Percentiles rank a stretch among this genome's conserved stretches.
phyloP scores from a whole-genome alignment of 2,797 vertebrate species.

The Malacoraja senta region DNA sequence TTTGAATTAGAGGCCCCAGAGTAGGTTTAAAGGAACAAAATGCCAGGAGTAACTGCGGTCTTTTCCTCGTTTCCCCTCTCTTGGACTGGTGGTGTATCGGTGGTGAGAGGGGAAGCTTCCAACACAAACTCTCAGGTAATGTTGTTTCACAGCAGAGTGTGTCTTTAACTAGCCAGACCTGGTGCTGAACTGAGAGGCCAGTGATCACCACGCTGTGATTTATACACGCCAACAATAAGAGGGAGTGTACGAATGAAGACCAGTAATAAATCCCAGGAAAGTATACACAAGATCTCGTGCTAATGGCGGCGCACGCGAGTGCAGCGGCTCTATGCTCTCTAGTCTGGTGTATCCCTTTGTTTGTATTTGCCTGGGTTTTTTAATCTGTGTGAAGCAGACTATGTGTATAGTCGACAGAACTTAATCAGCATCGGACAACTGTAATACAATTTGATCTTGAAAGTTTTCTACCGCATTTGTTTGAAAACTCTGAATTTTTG shows the following conservation, averaged over 20 bases:
- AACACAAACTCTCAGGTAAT: not conserved
- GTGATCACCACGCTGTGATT: not conserved
- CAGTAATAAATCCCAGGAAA: not conserved
- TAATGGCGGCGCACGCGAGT: too few species aligned
- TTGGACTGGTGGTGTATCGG: not conserved
- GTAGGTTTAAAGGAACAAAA: not conserved
- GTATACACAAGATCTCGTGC: too few species aligned
- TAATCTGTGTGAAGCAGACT: too few species aligned
- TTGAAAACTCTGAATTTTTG: too few species aligned
- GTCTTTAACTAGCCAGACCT: not conserved
- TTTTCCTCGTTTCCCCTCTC: not conserved
- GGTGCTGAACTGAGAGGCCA: not conserved
- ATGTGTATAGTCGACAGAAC: too few species aligned
- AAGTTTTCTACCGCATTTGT: too few species aligned
- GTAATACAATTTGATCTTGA: too few species aligned
- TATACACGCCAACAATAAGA: not conserved
- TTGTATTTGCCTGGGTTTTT: too few species aligned
- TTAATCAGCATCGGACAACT: too few species aligned
- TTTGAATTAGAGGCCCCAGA: not conserved
- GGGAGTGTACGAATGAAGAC: not conserved
- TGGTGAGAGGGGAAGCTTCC: not conserved
- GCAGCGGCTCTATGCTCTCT: too few species aligned
- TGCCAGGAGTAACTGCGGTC: too few species aligned
- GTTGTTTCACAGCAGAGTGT: slow-evolving; percentile 16
- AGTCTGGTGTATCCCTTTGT: too few species aligned